Conservation (phyloP, 2,797 vertebrate species). For the Lindbergichthys nudifrons region DNA sequence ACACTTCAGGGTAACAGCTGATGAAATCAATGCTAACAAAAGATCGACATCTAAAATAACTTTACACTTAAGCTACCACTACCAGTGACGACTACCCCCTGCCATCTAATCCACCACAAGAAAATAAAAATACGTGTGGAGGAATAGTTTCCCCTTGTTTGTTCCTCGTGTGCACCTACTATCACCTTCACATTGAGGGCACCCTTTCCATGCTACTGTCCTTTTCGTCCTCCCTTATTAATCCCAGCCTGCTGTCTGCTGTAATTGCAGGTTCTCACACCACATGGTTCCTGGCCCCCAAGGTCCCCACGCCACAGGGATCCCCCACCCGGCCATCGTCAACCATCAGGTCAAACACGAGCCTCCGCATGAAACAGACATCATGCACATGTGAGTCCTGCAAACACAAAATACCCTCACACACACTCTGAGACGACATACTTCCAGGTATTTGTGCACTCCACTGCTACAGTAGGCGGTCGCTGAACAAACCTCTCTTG, state of each 20-base stretch:
- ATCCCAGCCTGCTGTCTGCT: slow-evolving; percentile 42
- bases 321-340: slow-evolving; percentile 98
- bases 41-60: neutral
- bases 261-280: slow-evolving; percentile 94
- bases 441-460: slow-evolving; percentile 70
- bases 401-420: slow-evolving; percentile 36
- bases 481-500: slow-evolving; percentile 55
- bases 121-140: too few species aligned
- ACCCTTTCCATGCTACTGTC: neutral
- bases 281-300: slow-evolving; percentile 98
- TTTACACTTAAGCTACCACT: neutral
- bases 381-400: slow-evolving; percentile 96
- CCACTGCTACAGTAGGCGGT: slow-evolving; percentile 17
- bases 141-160: slow-evolving; percentile 10
- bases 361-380: slow-evolving; percentile 94
- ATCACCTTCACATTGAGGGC: neutral
- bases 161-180: neutral
- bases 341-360: slow-evolving; percentile 99
- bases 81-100: too few species aligned
- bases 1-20: slow-evolving; percentile 6
- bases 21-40: slow-evolving; percentile 9
- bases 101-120: too few species aligned
- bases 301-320: slow-evolving; percentile 96
- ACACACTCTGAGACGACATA: slow-evolving; percentile 28
- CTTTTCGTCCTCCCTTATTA: slow-evolving; percentile 8